phyloP scores from a whole-genome alignment of 2,888 invertebrate genomes.

The Oxytorus armatus region DNA sequence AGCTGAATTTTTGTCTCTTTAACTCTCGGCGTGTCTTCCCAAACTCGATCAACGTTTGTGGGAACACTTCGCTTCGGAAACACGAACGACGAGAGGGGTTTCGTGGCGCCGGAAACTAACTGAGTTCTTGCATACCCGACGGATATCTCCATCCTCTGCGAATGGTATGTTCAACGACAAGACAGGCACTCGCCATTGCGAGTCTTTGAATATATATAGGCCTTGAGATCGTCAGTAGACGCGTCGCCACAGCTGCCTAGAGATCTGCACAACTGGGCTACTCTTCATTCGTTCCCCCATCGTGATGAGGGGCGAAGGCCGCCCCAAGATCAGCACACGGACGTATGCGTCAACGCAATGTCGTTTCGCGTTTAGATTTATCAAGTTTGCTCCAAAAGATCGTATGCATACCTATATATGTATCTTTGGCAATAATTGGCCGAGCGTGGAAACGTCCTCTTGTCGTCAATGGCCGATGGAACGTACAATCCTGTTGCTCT shows the following conservation, averaged over 20 bases:
- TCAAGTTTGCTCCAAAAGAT: constrained; percentile 15
- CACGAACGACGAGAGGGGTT: constrained; percentile 3
- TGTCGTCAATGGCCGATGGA: constrained; percentile 17
- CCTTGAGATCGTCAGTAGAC: constrained; percentile 46
- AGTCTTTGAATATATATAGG: constrained; percentile 15
- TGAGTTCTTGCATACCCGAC: constrained; percentile 25
- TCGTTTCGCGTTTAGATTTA: constrained; percentile 53
- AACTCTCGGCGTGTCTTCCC: neutral
- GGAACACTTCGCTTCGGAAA: neutral
- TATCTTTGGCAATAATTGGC: constrained; percentile 55
- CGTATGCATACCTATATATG: neutral
- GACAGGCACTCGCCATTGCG: constrained; percentile 24
- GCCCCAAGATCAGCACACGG: constrained; percentile 38
- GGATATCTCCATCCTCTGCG: constrained; percentile 32
- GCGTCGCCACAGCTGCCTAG: constrained; percentile 46
- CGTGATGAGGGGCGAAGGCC: constrained; percentile 26
- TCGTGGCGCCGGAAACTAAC: constrained; percentile 17
- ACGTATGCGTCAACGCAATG: constrained; percentile 39
- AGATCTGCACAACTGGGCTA: constrained; percentile 30
- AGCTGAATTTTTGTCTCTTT: neutral
- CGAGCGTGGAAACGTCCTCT: constrained; percentile 50
- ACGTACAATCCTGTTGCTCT: constrained; percentile 16
- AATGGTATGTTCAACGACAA: constrained; percentile 38
- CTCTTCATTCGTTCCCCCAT: constrained; percentile 15
- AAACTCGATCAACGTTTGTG: neutral